Evolutionary conservation across 2,797 vertebrate species (phyloP), one percentile per base, ranked within the genome.

Genomic region (Otolemur crassicaudatus): DNA sequence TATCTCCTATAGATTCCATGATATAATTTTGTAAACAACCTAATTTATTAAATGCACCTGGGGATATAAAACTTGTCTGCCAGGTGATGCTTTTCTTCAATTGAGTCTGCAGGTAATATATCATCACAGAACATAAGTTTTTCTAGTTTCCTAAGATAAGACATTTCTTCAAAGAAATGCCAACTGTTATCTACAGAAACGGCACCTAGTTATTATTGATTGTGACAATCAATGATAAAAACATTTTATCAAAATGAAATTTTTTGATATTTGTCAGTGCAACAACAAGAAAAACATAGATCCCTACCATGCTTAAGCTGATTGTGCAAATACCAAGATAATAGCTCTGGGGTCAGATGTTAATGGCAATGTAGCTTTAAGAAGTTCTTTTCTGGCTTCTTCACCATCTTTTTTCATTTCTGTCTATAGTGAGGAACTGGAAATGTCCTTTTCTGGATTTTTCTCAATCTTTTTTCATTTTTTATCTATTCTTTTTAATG

Each of bases 1-100:
- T 92, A 98, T 70, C 96, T 98, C 96, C 97, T 97, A 95, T 95
- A 96, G 95, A 97, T 92, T 97, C 96, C 92, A 95, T 88, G 93
- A 94, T 96, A 90, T 96, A 96, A 97, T 92, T 97, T 96, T 96
- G 63, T 94, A 96, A 97, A 97, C 63, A 91, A 97, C 95, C 97
- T 95, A 97, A 97, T 97, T 98, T 96, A 96, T 96, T 88, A 98
- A 97, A 96, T 96, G 94, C 87, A 88, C 95, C 82, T 84, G 89
- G 95, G 85, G 98, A 96, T 97, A 96, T 96, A 93, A 93, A 98
- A 95, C 84, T 88, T 95, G 73, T 96, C 93, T 96, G 97, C 84
- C 81, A 85, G 87, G 87, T 40, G 81, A 60, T 82, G 77, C 77
- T 60, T 4, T 87, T 96, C 90, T 95, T 98, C 80, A 93, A 97